A percentile compares a stretch with the other conserved stretches of the same genome.
These are phyloP conservation scores for Leguminivora glycinivorella DNA, from an alignment of 1,140 invertebrate genomes.

Conservation along the genomic window DNA sequence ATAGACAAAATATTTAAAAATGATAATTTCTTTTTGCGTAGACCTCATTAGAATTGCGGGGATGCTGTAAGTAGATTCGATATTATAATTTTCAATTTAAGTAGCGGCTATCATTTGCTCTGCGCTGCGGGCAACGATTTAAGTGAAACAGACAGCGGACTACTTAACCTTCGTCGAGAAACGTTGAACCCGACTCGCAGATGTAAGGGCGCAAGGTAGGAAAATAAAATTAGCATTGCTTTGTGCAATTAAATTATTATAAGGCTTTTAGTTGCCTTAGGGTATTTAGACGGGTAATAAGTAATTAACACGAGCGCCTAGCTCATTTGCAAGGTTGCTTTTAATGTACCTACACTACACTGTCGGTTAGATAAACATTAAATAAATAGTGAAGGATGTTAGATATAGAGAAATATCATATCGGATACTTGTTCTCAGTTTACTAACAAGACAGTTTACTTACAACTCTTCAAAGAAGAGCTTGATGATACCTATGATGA, in stretches of 20 bases:
- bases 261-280: background rate
- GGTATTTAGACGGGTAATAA: conserved; percentile 3
- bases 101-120: conserved; percentile 52
- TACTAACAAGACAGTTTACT: too few relatives aligned
- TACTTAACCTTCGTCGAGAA: conserved; percentile 66
- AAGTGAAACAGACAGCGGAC: conserved; percentile 66
- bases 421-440: too few relatives aligned
- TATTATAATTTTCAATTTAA: conserved; percentile 57
- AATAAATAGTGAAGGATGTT: too few relatives aligned
- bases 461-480: too few relatives aligned
- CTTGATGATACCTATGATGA: too few relatives aligned
- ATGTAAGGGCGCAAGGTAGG: conserved; percentile 37
- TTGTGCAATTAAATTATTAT: conserved; percentile 29
- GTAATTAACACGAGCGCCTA: conserved; percentile 8
- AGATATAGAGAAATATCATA: too few relatives aligned
- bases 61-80: conserved; percentile 52
- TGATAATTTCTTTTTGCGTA: conserved; percentile 43
- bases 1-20: background rate
- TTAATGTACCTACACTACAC: too few relatives aligned
- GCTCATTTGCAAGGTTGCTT: background rate
- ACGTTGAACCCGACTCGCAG: conserved; percentile 49
- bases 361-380: too few relatives aligned
- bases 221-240: conserved; percentile 37
- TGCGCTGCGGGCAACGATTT: conserved; percentile 56
- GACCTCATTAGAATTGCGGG: conserved; percentile 48